phyloP scores from a whole-genome alignment of 2,113 vertebrate species.

The Emydura subglobosa region DNA sequence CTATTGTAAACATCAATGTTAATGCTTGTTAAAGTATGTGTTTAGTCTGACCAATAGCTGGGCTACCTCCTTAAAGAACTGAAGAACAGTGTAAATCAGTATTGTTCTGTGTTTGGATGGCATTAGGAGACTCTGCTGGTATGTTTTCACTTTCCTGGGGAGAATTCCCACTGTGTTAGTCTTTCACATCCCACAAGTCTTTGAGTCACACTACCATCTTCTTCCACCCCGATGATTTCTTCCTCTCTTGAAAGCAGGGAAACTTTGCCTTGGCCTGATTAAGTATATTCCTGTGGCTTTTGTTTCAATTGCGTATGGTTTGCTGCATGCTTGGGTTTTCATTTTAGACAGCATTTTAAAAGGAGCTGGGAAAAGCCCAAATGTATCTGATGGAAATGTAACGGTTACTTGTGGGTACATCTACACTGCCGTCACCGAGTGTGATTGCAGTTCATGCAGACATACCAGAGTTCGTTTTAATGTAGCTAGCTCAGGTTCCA shows the following conservation, averaged over 20 bases:
- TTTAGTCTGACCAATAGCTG: neutral
- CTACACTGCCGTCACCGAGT: neutral
- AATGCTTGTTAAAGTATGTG: neutral
- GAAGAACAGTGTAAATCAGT: neutral
- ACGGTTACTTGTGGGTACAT: neutral
- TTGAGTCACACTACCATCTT: accelerated
- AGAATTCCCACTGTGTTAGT: neutral
- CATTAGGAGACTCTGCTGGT: neutral
- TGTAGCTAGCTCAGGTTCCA: neutral
- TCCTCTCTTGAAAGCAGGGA: neutral
- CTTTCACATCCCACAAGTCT: neutral
- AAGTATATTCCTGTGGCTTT: neutral
- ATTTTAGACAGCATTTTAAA: neutral
- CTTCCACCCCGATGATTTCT: neutral
- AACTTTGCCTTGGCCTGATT: neutral
- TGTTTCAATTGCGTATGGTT: neutral
- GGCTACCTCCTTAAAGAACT: neutral
- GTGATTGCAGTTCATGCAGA: neutral
- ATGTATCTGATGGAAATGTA: neutral
- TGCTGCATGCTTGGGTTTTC: neutral
- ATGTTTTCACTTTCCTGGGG: neutral
- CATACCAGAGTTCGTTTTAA: neutral
- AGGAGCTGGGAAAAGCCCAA: neutral
- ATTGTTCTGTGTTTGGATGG: neutral
- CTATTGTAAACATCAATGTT: neutral